These are phyloP conservation scores for Adelognathus sp. DNA, from an alignment of 2,888 invertebrate genomes.

Conservation along the genomic window DNA sequence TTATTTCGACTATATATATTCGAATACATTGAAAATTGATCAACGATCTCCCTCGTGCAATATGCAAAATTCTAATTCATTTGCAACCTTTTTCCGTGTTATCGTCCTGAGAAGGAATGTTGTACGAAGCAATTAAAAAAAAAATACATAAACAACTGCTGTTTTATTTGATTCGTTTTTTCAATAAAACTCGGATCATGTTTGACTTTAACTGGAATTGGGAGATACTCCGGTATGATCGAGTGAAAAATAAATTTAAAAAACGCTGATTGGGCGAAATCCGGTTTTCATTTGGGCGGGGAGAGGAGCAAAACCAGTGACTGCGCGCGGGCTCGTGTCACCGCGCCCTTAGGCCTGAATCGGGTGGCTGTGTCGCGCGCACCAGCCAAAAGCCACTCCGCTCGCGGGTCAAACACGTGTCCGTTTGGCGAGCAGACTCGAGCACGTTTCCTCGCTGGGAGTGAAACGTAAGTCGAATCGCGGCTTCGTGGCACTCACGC, in stretches of 20 bases:
- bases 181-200: neutral
- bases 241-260: constrained; percentile 8
- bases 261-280: constrained; percentile 37
- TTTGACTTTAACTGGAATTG: neutral
- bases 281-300: constrained; percentile 53
- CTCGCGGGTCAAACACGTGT: constrained; percentile 59
- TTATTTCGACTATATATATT: too few relatives aligned
- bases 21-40: too few relatives aligned
- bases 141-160: neutral
- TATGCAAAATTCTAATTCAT: too few relatives aligned
- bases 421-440: constrained; percentile 39
- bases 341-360: constrained; percentile 42
- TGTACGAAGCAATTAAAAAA: too few relatives aligned
- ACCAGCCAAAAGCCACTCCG: constrained; percentile 6
- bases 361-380: constrained; percentile 41
- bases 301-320: constrained; percentile 14
- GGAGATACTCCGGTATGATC: neutral
- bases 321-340: constrained; percentile 24
- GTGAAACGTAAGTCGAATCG: neutral
- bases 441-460: neutral
- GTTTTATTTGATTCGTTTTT: neutral
- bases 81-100: too few relatives aligned
- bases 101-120: too few relatives aligned
- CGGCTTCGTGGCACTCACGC: constrained; percentile 30
- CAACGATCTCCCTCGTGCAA: too few relatives aligned